A percentile compares a stretch with the other conserved stretches of the same genome.
Evolutionary conservation across 2,113 vertebrate species (phyloP).

Genomic region (Narcine bancroftii): DNA sequence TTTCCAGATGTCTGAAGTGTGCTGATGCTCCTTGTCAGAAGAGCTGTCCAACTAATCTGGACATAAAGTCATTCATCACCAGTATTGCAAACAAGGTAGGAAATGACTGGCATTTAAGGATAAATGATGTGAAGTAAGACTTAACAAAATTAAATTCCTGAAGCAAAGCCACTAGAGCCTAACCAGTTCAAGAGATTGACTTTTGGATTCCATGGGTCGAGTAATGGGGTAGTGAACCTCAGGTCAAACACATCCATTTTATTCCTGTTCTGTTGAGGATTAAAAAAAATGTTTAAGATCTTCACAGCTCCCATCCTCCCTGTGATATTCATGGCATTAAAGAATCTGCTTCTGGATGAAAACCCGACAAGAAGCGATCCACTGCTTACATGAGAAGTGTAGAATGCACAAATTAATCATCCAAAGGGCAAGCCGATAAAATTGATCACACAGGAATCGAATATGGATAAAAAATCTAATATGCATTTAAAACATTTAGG

Average conservation of each 20-base stretch:
- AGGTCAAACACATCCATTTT: constrained; percentile 9
- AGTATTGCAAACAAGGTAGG: constrained; percentile 77
- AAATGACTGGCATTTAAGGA: constrained; percentile 10
- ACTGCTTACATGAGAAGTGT: background rate
- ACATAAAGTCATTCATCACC: constrained; percentile 78
- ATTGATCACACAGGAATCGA: background rate
- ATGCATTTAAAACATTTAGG: background rate
- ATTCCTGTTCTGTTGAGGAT: background rate
- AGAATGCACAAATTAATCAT: background rate
- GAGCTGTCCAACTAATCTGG: constrained; percentile 78
- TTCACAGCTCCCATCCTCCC: background rate
- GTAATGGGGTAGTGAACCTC: background rate
- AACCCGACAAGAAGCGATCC: background rate
- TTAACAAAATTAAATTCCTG: background rate
- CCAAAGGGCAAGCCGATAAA: background rate
- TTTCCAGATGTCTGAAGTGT: constrained; percentile 73
- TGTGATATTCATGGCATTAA: background rate
- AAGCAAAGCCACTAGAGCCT: background rate
- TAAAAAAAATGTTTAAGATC: background rate
- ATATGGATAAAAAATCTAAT: background rate
- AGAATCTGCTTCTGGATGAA: background rate
- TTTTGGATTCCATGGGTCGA: background rate
- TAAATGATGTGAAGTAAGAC: constrained; percentile 25
- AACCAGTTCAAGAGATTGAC: constrained; percentile 11
- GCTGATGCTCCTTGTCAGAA: constrained; percentile 81